These are phyloP conservation scores for Atrichornis clamosus DNA, from an alignment of 2,113 vertebrate species.

Conservation along the genomic window DNA sequence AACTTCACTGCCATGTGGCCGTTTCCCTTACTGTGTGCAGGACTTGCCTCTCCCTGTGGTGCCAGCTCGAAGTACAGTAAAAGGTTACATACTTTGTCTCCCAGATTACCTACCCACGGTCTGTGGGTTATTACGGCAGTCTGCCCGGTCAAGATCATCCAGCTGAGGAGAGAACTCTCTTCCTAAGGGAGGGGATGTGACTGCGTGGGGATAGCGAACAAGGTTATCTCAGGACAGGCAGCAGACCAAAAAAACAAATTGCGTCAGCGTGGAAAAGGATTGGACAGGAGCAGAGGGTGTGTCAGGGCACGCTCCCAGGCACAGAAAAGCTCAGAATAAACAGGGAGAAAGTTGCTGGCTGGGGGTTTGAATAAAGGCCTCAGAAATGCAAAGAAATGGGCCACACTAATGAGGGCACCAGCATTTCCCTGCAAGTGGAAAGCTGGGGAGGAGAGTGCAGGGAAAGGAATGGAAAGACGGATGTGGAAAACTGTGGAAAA, in stretches of 20 bases:
- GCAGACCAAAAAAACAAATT: conserved; percentile 31
- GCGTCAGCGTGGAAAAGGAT: conserved; percentile 34
- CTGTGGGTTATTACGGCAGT: not conserved
- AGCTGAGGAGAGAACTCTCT: not conserved
- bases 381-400: not conserved
- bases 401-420: not conserved
- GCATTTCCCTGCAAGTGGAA: not conserved
- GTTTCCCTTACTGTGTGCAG: not conserved
- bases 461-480: not conserved
- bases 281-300: conserved; percentile 35
- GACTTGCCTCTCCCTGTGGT: not conserved
- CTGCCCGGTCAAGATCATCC: not conserved
- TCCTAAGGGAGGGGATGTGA: not conserved
- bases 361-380: not conserved
- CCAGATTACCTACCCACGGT: not conserved
- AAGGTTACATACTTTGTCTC: not conserved
- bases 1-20: not conserved
- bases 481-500: not conserved
- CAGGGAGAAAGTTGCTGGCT: not conserved
- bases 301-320: not conserved
- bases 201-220: not conserved
- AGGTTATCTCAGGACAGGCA: conserved; percentile 56
- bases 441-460: not conserved
- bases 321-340: conserved; percentile 29
- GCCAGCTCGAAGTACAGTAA: not conserved